Base-by-base conservation (phyloP, 2,797 vertebrate genomes). In the Coregonus sp. region DNA sequence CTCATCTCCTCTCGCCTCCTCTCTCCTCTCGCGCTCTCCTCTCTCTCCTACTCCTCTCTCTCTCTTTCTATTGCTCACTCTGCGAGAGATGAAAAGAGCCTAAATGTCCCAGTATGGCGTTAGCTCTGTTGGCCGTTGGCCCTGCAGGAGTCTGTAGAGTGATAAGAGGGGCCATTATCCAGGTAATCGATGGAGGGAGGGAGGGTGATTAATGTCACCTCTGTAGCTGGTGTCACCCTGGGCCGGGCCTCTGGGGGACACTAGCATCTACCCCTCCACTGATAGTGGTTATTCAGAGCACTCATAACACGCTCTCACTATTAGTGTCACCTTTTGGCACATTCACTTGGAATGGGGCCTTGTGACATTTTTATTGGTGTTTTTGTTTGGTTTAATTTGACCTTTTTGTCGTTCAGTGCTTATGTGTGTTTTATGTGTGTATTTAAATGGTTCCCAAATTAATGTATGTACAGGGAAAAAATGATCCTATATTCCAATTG, bases 141-240 rank as follows among this genome's bases (percentile, higher is more conserved):
- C 84, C 80, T 85, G 79, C 75, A 74, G 85, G 84, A 89, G 84
- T 77, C 86, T 82, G 78, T 2, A 82, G 82, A 84, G 91, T 90
- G 91, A 93, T 92, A 92, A 93, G 91, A 78, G 78, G 88, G 87
- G 86, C 88, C 85, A 88, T 92, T 90, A 91, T 89, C 87, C 81
- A 14, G 70, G 68, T 86, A 69, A 92, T 93, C 89, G 79, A 92
- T 92, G 51, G 61, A 63, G 29, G 73, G 66, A 78, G 84, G 80
- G 72, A 50, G 47, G 29, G 71, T 91, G 91, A 93, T 93, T 92
- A 90, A 93, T 93, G 91, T 89, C 82, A 84, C 83, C 85, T 18
- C 82, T 63, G 29, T 63, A 79, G 85, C 85, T 79, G 47, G 71
- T 54, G 80, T 25, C 16, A 63, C 59, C 20, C 84, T 5, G 18